Evolutionary conservation across 2,113 vertebrate genomes (phyloP).

Genomic region (Trematocara stigmaticum): DNA sequence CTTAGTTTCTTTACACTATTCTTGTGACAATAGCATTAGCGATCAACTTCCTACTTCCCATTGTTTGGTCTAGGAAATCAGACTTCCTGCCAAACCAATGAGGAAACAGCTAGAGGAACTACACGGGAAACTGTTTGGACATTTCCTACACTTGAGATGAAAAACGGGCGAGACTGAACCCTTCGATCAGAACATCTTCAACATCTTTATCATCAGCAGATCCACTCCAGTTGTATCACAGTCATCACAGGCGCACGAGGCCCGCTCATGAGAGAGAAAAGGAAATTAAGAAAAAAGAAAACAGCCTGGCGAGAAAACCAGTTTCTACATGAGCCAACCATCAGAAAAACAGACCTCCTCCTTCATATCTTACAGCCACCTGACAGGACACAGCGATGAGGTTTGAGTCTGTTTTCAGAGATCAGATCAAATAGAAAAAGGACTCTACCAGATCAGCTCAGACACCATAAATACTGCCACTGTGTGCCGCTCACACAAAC

Average conservation of each 20-base stretch:
- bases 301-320: background rate
- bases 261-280: constrained; percentile 25
- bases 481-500: constrained; percentile 32
- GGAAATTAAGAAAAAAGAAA: background rate
- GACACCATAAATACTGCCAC: constrained; percentile 45
- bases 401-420: background rate
- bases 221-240: constrained; percentile 47
- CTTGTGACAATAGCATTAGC: constrained; percentile 11
- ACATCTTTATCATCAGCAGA: background rate
- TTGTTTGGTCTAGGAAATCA: constrained; percentile 4
- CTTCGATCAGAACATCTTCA: background rate
- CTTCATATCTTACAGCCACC: background rate
- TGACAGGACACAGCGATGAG: background rate
- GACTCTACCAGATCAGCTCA: constrained; percentile 22
- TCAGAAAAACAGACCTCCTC: background rate
- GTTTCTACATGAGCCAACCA: constrained; percentile 5
- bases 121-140: constrained; percentile 34
- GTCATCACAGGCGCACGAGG: constrained; percentile 1
- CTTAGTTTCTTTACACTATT: constrained; percentile 12
- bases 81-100: constrained; percentile 2
- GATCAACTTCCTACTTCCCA: constrained; percentile 48
- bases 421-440: constrained; percentile 2
- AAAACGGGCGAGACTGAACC: background rate
- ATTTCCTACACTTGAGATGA: constrained; percentile 41
- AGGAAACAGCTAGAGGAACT: constrained; percentile 35